Base-by-base conservation (phyloP, 2,888 invertebrate genomes). In the Cheilosia soror region DNA sequence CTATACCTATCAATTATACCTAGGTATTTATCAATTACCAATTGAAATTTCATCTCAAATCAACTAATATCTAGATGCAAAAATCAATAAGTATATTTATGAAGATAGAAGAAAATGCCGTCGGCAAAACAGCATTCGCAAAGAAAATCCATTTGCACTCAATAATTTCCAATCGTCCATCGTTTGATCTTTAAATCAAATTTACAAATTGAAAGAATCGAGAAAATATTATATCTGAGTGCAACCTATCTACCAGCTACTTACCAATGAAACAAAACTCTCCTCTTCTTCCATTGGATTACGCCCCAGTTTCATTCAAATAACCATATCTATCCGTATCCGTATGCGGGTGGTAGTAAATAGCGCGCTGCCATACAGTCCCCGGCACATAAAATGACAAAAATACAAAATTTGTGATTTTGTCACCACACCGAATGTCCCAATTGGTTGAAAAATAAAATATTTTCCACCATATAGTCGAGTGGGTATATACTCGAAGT, bases 341-440 rank as follows among this genome's bases (percentile, higher is more conserved):
- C 53, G 25, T 49, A 29, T 68, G 37, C 55, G 58, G 80, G 58
- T 51, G 65, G 44, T 51, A 69, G 55, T 49, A 65, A 29, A 68
- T 62, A 55, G 27, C 15, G 27, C 15, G 57, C 53, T 11, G 11
- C 27, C 27, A 33, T 11, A 25, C 25, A 33, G 44, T 51, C 9
- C 44, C 20, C 40, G 25, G 15, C 25, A 81, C 5, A 80, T 76
- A 76, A 68, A 80, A 81, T 85, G 85, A 85, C 85, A 85, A 80
- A 85, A 85, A 62, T 80, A 76, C 20, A 72, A 76, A 85, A 49
- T 85, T 75, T 81, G 72, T 81, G 81, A 85, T 81, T 76, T 81
- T 85, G 85, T 85, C 85, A 85, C 85, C 76, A 81, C 76, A 57
- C 76, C 81, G 57, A 72, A 77, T 72, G 85, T 81, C 80, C 81